These are phyloP conservation scores for Akabosia matsudoensis DNA, from an alignment of 1,140 invertebrate genomes.

Conservation along the genomic window DNA sequence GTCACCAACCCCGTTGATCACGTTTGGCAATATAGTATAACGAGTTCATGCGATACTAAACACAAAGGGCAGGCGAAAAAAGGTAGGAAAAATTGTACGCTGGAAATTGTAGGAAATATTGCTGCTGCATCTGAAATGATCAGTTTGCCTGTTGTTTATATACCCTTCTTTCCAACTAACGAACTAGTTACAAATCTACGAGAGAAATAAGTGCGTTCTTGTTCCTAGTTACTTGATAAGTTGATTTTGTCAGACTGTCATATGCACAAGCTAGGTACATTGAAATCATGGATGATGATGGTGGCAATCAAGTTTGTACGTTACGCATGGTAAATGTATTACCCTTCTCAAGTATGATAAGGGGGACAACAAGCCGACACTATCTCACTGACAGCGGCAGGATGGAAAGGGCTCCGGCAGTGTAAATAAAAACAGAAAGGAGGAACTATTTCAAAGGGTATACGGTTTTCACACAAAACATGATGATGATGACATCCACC, in stretches of 20 bases:
- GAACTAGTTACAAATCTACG: no score
- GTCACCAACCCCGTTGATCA: not conserved
- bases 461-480: not conserved
- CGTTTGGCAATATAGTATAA: not conserved
- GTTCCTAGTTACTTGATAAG: conserved; percentile 10
- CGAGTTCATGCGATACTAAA: not conserved
- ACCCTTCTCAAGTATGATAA: no score
- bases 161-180: no score
- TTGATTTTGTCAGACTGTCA: conserved; percentile 9
- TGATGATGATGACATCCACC: not conserved
- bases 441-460: not conserved
- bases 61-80: not conserved
- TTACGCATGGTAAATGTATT: no score
- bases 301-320: not conserved
- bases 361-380: no score
- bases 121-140: no score
- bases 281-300: not conserved
- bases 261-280: not conserved
- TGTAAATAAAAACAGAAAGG: not conserved
- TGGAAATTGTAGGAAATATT: no score
- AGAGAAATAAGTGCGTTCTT: not conserved
- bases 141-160: no score
- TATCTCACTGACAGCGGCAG: not conserved
- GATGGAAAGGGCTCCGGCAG: not conserved
- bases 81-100: no score